Base-by-base conservation (phyloP, 2,888 invertebrate genomes). In the Epistrophe grossulariae region DNA sequence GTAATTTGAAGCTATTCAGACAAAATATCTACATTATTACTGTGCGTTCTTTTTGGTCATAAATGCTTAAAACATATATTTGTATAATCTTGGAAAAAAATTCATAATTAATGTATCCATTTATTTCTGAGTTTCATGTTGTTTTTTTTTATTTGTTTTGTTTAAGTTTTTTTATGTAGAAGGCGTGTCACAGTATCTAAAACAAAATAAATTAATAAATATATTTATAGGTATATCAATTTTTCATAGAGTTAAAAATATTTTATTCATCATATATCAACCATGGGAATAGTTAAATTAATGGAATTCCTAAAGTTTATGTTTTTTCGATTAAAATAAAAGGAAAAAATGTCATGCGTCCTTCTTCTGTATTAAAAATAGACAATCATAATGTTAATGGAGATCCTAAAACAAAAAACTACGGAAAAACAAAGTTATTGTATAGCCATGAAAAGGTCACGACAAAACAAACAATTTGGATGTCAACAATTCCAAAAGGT, bases 81-180 rank as follows among this genome's bases (percentile, higher is more conserved):
- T 28, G 2, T 31, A 35, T 11, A 57, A 9, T 64, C 62, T 28
- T 28, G 24, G 7, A 6, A 43, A 7, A 10, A 43, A 45, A 64
- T 45, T 64, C 28, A n/a, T 45, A 31, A 64, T 64, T 64, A 64
- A 64, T 64, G 19, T 11, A 64, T 45, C 9, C 45, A 45, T 45
- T 45, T 64, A 17, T 28, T 45, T 45, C 8, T 13, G 4, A 31
- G 4, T 35, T 35, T 38, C 17, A 2, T 17, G 11, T 60, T 38
- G 11, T n/a, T 45, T 15, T 64, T 24, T 24, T 24, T 24, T 24
- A 64, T 64, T 64, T 64, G 6, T 45, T 45, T 62, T 62, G 28
- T 45, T 62, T 62, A 45, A 24, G 43, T 62, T 50, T 6, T 15
- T 55, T 28, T 4, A 28, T n/a, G n/a, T n/a, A 31, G 19, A 64